Base-by-base conservation (phyloP, 2,888 invertebrate genomes). In the Cactoblastis cactorum region DNA sequence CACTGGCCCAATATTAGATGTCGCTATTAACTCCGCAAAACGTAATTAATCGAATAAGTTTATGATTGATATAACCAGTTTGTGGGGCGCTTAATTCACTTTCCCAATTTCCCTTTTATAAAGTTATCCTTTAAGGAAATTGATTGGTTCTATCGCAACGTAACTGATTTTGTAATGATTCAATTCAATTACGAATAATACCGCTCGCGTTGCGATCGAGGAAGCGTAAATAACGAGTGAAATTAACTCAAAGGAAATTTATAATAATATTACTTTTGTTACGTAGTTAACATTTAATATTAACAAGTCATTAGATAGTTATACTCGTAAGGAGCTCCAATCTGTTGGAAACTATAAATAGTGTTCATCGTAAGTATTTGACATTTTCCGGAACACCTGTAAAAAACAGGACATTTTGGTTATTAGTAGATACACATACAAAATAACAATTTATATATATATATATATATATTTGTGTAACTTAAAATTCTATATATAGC, bases 31-130 rank as follows among this genome's bases (percentile, higher is more conserved):
- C 88, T 88, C 86, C 89, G 88, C 88, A 89, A 89, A 89, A 89
- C 86, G 88, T 89, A 89, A 89, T 89, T 89, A 89, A 89, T 89
- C 82, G 89, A 89, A 87, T 89, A 89, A 89, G 85, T 89, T 89
- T 89, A 89, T 89, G 89, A 89, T 89, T 89, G 89, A 89, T 89
- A 89, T 89, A 87, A 88, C 89, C 88, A 87, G 89, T 86, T 86
- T 87, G 86, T 72, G 87, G 83, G 84, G 85, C 74, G 84, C 81
- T 84, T 87, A 88, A 89, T 89, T 87, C 87, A 89, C 83, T 88
- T 88, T 87, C 85, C 83, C 80, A 86, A 86, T 89, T 87, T 69
- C 74, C 80, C 83, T 80, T 83, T 87, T 87, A 86, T 82, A 81
- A 83, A 85, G 82, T 86, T 83, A 83, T 83, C 83, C 84, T 83